phyloP scores from a whole-genome alignment of 2,888 invertebrate species.

The Therioaphis trifolii region DNA sequence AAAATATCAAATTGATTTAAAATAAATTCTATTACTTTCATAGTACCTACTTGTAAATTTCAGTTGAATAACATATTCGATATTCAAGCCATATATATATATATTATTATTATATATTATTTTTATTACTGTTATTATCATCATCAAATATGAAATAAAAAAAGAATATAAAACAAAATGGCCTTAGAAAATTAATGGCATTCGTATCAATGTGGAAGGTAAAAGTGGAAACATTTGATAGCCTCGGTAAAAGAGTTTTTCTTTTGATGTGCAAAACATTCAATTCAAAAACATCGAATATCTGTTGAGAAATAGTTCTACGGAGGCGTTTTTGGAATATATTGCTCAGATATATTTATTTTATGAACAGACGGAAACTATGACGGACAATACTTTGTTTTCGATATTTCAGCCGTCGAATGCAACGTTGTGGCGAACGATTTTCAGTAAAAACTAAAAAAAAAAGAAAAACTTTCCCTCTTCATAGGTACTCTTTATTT shows the following conservation, averaged over 20 bases:
- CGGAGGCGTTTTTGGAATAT: not conserved
- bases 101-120: too few relatives aligned
- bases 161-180: too few relatives aligned
- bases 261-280: constrained; percentile 37
- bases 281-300: constrained; percentile 38
- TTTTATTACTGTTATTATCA: too few relatives aligned
- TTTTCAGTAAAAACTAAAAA: too few relatives aligned
- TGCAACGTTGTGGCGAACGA: too few relatives aligned
- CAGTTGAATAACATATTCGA: too few relatives aligned
- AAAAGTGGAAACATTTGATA: constrained; percentile 1
- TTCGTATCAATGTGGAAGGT: not conserved
- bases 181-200: constrained; percentile 29
- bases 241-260: not conserved
- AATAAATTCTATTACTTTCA: too few relatives aligned
- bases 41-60: too few relatives aligned
- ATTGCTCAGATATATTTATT: constrained; percentile 8
- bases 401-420: constrained; percentile 24
- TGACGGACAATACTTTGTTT: constrained; percentile 47
- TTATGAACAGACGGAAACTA: not conserved
- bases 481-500: too few relatives aligned
- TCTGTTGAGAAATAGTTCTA: constrained; percentile 36
- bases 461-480: not conserved
- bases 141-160: too few relatives aligned
- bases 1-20: too few relatives aligned
- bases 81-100: too few relatives aligned